Evolutionary conservation across 1,140 invertebrate species (phyloP), one percentile per base, ranked within the genome.

Genomic region (Trachymyrmex cornetzi): DNA sequence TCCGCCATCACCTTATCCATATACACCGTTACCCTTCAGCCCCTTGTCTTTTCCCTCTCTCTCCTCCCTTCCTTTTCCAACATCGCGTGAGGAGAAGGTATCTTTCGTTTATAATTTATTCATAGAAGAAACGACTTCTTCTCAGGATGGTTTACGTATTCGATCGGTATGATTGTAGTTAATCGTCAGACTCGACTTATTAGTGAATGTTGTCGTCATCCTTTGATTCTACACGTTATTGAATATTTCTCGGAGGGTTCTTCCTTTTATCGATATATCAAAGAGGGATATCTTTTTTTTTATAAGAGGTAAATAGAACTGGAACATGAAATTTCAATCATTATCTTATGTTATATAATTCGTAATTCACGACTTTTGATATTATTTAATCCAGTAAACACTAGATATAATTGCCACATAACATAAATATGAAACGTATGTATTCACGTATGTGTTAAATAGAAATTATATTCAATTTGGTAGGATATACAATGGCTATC

Each of bases 21-120:
- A 63, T 81, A 30, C 38, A 59, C 66, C 38, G 48, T 55, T 80
- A 59, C 38, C 72, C 57, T 53, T 64, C 81, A 22, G 48, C 6
- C 9, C 67, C 19, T 64, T 12, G n/a, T 50, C 3, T 22, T 24
- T n/a, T 16, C 9, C 9, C 38, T 50, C 48, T 50, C 48, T 24
- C n/a, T 14, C 34, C 61, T 5, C 12, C 12, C 1, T 12, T 7
- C 12, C 9, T 19, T 11, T 11, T 27, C 7, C 57, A 66, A 44
- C 5, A 30, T 64, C 5, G 16, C 24, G 34, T 24, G 19, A n/a
- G 19, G n/a, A 59, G 19, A 55, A 69, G 53, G 48, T 61, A 57
- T n/a, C 85, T 48, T 48, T 81, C 50, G 48, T 44, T 22, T 67
- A 77, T 81, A 89, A 89, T 87, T 87, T 81, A 77, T 89, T 89